Percentiles rank a stretch among this genome's conserved stretches.
Evolutionary conservation across 2,888 invertebrate species (phyloP).

Genomic region (Amorpha juglandis): DNA sequence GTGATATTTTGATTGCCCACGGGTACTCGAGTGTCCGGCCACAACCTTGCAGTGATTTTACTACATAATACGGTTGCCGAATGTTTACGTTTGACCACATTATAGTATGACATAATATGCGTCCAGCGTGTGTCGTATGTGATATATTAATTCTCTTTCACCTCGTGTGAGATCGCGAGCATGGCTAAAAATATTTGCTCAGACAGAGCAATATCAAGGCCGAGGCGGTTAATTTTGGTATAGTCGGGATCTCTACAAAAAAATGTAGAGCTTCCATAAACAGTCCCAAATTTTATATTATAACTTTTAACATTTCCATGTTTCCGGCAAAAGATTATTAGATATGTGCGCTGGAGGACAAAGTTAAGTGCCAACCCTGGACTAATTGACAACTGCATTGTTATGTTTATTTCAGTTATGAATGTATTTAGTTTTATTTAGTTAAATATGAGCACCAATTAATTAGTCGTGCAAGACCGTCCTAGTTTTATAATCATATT

Average conservation of each 20-base stretch:
- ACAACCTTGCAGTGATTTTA: neutral
- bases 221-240: slow-evolving; percentile 50
- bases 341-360: too few relatives aligned
- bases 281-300: slow-evolving; percentile 16
- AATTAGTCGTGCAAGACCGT: too few relatives aligned
- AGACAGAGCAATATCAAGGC: slow-evolving; percentile 75
- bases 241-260: slow-evolving; percentile 40
- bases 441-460: too few relatives aligned
- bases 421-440: too few relatives aligned
- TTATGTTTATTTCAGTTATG: too few relatives aligned
- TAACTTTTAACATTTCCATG: too few relatives aligned
- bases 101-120: slow-evolving; percentile 62
- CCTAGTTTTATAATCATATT: too few relatives aligned
- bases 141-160: slow-evolving; percentile 67
- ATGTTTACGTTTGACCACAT: slow-evolving; percentile 51
- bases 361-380: too few relatives aligned
- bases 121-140: slow-evolving; percentile 55
- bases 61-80: slow-evolving; percentile 41
- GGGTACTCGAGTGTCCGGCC: too few relatives aligned
- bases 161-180: slow-evolving; percentile 61
- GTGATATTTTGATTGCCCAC: neutral
- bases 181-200: slow-evolving; percentile 75
- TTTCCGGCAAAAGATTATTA: neutral
- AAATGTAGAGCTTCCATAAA: slow-evolving; percentile 28
- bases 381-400: too few relatives aligned